Evolutionary conservation across 2,888 invertebrate genomes (phyloP).

Genomic region (Parasteatoda lunata): DNA sequence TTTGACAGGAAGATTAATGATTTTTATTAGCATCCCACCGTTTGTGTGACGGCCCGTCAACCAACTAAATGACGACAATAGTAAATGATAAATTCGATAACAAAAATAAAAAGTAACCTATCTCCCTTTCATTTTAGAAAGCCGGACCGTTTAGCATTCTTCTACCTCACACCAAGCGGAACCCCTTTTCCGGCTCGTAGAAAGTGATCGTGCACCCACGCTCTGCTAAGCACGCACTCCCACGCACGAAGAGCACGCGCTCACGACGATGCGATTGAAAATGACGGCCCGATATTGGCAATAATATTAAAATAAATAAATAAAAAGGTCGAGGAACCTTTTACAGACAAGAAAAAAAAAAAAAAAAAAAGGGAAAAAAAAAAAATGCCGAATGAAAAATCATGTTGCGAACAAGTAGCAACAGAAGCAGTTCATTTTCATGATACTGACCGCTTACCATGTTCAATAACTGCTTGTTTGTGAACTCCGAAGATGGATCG

Average conservation of each 20-base stretch:
- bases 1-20: neutral
- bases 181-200: constrained; percentile 1
- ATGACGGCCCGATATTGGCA: constrained; percentile 15
- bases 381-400: constrained; percentile 13
- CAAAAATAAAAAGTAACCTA: neutral
- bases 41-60: neutral
- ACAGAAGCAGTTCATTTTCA: constrained; percentile 26
- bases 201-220: constrained; percentile 50
- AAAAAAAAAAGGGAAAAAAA: too few relatives aligned
- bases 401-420: constrained; percentile 6
- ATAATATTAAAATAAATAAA: neutral
- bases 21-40: neutral
- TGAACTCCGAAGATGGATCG: neutral
- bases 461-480: constrained; percentile 22
- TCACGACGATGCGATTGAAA: constrained; percentile 32
- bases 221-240: constrained; percentile 37
- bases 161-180: constrained; percentile 23
- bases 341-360: neutral
- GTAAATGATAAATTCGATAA: too few relatives aligned
- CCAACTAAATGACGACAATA: constrained; percentile 3
- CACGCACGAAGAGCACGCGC: constrained; percentile 44
- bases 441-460: constrained; percentile 19
- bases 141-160: constrained; percentile 37
- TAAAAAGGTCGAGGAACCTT: constrained; percentile 15
- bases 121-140: neutral